These are phyloP conservation scores for Toxotes chatareus DNA, from an alignment of 2,113 vertebrate genomes.

Conservation along the genomic window DNA sequence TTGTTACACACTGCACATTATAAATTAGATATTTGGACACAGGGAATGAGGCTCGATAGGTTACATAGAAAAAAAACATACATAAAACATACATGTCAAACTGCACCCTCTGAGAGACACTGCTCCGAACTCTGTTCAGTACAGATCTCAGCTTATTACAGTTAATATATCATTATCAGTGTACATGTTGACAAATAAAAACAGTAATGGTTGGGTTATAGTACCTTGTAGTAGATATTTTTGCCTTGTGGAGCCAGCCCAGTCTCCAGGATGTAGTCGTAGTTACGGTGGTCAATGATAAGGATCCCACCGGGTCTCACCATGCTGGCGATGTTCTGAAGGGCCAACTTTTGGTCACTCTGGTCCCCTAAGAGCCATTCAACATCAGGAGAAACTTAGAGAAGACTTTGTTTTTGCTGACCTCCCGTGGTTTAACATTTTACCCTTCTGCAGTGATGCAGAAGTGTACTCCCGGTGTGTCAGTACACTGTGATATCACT, in stretches of 20 bases:
- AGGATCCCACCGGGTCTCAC: constrained; percentile 91
- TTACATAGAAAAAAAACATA: no score
- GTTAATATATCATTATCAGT: background rate
- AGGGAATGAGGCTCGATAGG: no score
- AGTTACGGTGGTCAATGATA: constrained; percentile 97
- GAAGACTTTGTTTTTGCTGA: background rate
- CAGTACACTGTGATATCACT: no score
- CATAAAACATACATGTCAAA: no score
- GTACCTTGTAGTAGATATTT: constrained; percentile 99
- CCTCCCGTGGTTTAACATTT: background rate
- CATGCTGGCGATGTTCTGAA: constrained; percentile 95
- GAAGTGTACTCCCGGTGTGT: no score
- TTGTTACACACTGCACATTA: no score
- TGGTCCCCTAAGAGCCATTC: constrained; percentile 89
- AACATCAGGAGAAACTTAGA: background rate
- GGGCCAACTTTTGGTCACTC: constrained; percentile 92
- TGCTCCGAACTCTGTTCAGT: no score
- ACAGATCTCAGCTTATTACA: background rate
- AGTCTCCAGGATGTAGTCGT: constrained; percentile 95
- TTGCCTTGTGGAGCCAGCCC: constrained; percentile 92
- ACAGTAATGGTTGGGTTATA: background rate
- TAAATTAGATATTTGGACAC: no score
- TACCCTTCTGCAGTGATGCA: background rate
- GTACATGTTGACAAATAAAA: background rate
- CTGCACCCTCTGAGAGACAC: no score